Evolutionary conservation across 2,113 vertebrate species (phyloP).

Genomic region (Tachycineta bicolor): DNA sequence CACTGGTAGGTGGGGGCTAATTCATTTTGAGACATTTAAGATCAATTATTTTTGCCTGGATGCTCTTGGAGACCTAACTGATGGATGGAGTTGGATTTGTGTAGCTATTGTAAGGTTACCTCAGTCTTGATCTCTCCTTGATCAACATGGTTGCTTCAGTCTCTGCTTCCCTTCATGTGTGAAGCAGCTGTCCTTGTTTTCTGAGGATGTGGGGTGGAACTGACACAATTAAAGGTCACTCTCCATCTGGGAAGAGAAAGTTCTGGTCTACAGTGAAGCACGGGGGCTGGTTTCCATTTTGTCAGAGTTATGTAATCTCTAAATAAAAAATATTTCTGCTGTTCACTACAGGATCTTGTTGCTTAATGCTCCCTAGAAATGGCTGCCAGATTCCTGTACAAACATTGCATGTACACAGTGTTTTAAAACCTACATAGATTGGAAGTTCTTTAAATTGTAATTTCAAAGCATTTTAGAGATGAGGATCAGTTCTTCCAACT

Average conservation of each 20-base stretch:
- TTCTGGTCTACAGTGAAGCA: constrained; percentile 55
- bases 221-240: constrained; percentile 64
- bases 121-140: neutral
- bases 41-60: neutral
- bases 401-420: neutral
- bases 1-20: neutral
- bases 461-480: neutral
- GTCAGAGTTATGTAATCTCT: constrained; percentile 65
- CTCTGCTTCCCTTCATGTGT: constrained; percentile 50
- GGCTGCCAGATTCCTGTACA: constrained; percentile 28
- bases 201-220: constrained; percentile 64
- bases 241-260: constrained; percentile 64
- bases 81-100: neutral
- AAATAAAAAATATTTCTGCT: constrained; percentile 62
- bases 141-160: constrained; percentile 7
- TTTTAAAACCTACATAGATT: neutral
- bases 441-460: constrained; percentile 14
- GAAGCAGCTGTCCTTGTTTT: constrained; percentile 60
- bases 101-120: neutral
- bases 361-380: constrained; percentile 51
- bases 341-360: constrained; percentile 49
- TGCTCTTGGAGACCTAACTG: neutral
- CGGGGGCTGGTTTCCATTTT: constrained; percentile 43
- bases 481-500: neutral
- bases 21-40: neutral